These are phyloP conservation scores for Gallinago nigripennis DNA, from an alignment of 2,797 vertebrate genomes.

Conservation along the genomic window DNA sequence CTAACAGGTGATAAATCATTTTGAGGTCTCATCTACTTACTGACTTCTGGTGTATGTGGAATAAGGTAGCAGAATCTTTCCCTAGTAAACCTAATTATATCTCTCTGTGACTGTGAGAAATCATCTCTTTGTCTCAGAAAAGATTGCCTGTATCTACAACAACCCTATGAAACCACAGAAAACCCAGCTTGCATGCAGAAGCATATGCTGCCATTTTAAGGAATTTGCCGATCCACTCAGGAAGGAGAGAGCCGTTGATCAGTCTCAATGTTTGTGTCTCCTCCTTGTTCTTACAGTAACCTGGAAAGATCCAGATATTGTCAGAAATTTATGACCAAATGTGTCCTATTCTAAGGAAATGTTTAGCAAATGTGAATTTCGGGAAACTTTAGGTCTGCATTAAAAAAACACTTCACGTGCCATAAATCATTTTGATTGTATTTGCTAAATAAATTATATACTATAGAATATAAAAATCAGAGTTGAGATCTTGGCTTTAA, in stretches of 20 bases:
- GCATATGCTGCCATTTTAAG: background rate
- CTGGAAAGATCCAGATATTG: background rate
- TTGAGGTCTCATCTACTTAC: conserved; percentile 52
- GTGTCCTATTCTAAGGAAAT: background rate
- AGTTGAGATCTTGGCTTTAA: background rate
- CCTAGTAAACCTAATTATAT: conserved; percentile 46
- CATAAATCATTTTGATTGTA: background rate
- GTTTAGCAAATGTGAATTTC: background rate
- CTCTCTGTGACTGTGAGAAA: conserved; percentile 37
- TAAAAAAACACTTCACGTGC: background rate
- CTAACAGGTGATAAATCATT: conserved; percentile 59
- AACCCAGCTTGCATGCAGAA: background rate
- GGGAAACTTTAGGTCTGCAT: background rate
- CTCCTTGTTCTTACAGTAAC: background rate
- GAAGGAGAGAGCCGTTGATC: background rate
- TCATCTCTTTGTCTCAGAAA: conserved; percentile 41
- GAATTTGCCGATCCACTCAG: background rate
- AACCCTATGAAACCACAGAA: background rate
- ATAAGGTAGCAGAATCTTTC: conserved; percentile 39
- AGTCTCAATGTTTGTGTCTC: background rate
- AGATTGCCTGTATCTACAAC: background rate
- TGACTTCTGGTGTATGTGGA: conserved; percentile 13
- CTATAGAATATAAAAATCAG: background rate
- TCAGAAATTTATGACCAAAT: background rate
- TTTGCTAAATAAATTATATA: background rate